A percentile compares a stretch with the other conserved stretches of the same genome.
Conservation (phyloP, 2,888 invertebrate genomes). For the Leptopilina syphax region DNA sequence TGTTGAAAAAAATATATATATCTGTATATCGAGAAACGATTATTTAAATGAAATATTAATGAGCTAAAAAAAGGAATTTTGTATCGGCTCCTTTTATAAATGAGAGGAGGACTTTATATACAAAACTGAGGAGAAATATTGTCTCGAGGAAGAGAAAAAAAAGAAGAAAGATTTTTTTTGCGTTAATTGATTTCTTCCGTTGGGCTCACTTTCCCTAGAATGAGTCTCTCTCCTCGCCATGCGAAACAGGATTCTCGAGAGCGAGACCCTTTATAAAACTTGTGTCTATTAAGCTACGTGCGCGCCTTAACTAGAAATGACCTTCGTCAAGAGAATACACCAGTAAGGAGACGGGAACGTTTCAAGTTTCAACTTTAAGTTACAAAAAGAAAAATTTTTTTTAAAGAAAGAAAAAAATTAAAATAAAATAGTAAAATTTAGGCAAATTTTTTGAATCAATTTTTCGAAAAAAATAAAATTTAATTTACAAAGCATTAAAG, state of each 20-base stretch:
- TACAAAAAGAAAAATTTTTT: background rate
- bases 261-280: conserved; percentile 54
- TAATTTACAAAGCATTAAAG: no score
- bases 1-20: background rate
- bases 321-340: conserved; percentile 50
- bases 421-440: no score
- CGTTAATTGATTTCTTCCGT: conserved; percentile 40
- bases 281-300: conserved; percentile 25
- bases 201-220: conserved; percentile 54
- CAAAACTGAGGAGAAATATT: background rate
- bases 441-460: no score
- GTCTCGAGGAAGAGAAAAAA: conserved; percentile 6
- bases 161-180: background rate
- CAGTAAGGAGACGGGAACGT: conserved; percentile 50
- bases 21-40: background rate
- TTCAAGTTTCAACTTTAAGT: conserved; percentile 40
- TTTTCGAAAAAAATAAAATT: background rate
- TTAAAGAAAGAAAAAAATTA: background rate
- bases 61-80: conserved; percentile 23
- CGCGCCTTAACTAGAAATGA: conserved; percentile 53
- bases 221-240: conserved; percentile 45
- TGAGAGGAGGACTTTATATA: background rate
- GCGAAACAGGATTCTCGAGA: conserved; percentile 51
- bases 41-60: conserved; percentile 38
- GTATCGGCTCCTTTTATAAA: conserved; percentile 15